Percentiles rank a stretch among this genome's conserved stretches.
Conservation (phyloP, 2,113 vertebrate genomes). For the Platanista minor region DNA sequence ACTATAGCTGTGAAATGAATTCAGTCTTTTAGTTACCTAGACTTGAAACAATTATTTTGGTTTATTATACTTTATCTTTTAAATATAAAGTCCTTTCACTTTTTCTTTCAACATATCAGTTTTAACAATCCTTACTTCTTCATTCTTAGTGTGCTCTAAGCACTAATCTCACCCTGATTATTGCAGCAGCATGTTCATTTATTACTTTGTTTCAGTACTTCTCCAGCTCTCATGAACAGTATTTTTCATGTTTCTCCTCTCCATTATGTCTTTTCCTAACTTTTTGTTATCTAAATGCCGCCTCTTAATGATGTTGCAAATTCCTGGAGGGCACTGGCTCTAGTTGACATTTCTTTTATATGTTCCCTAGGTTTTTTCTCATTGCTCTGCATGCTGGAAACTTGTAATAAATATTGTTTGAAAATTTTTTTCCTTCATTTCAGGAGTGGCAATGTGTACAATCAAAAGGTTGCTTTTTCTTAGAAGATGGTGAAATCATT, state of each 20-base stretch:
- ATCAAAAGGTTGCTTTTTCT: conserved; percentile 91
- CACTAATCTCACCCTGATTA: background rate
- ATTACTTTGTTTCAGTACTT: background rate
- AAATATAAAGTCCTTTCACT: background rate
- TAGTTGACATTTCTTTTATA: background rate
- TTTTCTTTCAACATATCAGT: background rate
- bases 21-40: background rate
- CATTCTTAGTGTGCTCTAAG: background rate
- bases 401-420: background rate
- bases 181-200: background rate
- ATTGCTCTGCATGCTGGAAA: background rate
- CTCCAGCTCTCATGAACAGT: background rate
- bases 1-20: background rate
- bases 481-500: conserved; percentile 87
- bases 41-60: background rate
- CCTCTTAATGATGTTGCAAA: background rate
- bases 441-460: conserved; percentile 88
- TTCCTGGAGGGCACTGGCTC: background rate
- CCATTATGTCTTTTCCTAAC: background rate
- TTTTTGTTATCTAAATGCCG: background rate
- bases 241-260: background rate
- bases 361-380: background rate
- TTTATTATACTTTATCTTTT: background rate
- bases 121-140: background rate
- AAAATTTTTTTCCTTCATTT: conserved; percentile 24